Conservation (phyloP, 2,888 invertebrate genomes). For the Biston betularia region DNA sequence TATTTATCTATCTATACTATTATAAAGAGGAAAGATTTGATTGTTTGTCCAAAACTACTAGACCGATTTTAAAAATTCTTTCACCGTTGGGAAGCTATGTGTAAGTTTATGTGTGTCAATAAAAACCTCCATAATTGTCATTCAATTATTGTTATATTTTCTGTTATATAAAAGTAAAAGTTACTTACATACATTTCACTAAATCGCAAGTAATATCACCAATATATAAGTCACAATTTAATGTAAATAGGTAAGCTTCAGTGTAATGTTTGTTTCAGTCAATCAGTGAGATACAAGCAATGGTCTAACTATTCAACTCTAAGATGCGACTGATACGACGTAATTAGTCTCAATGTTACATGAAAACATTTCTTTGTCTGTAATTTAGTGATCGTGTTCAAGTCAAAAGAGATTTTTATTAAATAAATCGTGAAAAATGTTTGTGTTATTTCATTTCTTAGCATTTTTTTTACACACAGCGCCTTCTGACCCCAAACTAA, state of each 20-base stretch:
- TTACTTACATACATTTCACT: neutral
- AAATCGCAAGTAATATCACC: neutral
- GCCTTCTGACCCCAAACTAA: too few species aligned
- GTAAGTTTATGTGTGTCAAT: too few species aligned
- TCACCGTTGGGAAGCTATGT: too few species aligned
- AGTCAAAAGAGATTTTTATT: slow-evolving; percentile 86
- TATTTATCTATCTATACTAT: too few species aligned
- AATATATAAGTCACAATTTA: slow-evolving; percentile 18
- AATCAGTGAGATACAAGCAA: slow-evolving; percentile 69
- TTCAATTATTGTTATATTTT: too few species aligned
- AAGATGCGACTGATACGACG: slow-evolving; percentile 77
- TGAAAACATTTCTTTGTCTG: slow-evolving; percentile 79
- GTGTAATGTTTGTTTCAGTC: slow-evolving; percentile 63
- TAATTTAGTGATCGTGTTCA: slow-evolving; percentile 86
- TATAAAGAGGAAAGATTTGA: too few species aligned
- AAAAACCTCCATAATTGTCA: too few species aligned
- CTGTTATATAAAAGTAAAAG: neutral
- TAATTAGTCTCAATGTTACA: slow-evolving; percentile 80
- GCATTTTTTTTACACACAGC: too few species aligned
- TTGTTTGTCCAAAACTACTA: too few species aligned
- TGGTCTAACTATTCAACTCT: slow-evolving; percentile 69
- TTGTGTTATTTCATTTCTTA: slow-evolving; percentile 41
- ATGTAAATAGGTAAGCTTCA: slow-evolving; percentile 62
- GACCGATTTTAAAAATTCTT: too few species aligned
- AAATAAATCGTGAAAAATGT: slow-evolving; percentile 75